These are phyloP conservation scores for Enteromius paludinosus DNA, from an alignment of 2,797 vertebrate genomes.

Conservation along the genomic window DNA sequence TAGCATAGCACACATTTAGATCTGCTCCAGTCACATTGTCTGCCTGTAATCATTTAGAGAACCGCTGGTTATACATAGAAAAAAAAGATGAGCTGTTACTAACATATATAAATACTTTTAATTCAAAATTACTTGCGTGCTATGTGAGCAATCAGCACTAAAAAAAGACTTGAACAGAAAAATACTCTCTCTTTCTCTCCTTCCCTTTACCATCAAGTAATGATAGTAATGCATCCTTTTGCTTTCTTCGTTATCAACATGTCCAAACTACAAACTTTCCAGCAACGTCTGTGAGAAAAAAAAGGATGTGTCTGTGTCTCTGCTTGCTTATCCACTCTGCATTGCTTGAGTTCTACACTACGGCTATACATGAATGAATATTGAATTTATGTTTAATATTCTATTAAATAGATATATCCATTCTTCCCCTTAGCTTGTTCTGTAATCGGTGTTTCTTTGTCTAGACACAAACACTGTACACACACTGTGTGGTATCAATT, in stretches of 20 bases:
- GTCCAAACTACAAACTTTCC: neutral
- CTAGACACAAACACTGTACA: neutral
- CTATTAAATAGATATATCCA: neutral
- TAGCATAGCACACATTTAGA: neutral
- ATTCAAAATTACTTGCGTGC: neutral
- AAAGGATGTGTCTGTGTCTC: neutral
- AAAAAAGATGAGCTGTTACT: too few species aligned
- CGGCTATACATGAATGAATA: neutral
- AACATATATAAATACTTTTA: neutral
- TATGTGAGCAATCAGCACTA: neutral
- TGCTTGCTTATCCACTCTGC: neutral
- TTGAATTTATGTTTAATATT: neutral
- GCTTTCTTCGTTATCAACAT: neutral
- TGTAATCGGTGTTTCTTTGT: neutral
- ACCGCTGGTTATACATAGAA: neutral
- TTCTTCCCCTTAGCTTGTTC: neutral
- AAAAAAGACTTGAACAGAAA: neutral
- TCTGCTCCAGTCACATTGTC: neutral
- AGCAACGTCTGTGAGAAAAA: neutral
- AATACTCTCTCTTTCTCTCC: neutral
- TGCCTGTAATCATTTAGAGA: neutral
- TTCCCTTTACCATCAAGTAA: neutral
- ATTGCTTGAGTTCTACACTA: neutral
- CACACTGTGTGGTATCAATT: neutral
- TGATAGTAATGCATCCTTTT: neutral